Percentiles rank a stretch among this genome's conserved stretches.
Evolutionary conservation across 2,888 invertebrate species (phyloP).

Genomic region (Hylaea fasciaria): DNA sequence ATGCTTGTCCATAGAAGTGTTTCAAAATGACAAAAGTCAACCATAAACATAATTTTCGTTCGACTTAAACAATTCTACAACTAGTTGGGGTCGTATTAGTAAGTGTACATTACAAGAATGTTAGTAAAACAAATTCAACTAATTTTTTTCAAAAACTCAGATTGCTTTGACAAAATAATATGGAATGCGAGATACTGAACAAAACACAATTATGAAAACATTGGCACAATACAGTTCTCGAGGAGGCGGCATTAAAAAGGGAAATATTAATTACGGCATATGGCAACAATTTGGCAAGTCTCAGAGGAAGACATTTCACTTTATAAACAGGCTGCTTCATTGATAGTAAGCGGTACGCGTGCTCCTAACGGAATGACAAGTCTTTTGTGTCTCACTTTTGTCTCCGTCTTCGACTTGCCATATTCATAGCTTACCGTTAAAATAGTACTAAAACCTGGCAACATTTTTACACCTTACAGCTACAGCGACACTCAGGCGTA

Average conservation of each 20-base stretch:
- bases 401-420: conserved; percentile 25
- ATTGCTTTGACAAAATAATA: conserved; percentile 30
- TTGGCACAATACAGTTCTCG: conserved; percentile 68
- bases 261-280: conserved; percentile 18
- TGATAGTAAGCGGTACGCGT: too few species aligned
- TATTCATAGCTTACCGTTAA: conserved; percentile 15
- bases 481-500: conserved; percentile 60
- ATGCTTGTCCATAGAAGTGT: too few species aligned
- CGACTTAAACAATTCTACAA: neutral
- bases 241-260: conserved; percentile 57
- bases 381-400: too few species aligned
- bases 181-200: conserved; percentile 60
- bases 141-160: conserved; percentile 7
- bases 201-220: conserved; percentile 55
- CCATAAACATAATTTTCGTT: neutral
- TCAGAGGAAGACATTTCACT: conserved; percentile 2
- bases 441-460: conserved; percentile 59
- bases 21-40: too few species aligned
- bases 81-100: conserved; percentile 6
- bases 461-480: conserved; percentile 65
- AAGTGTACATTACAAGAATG: conserved; percentile 11
- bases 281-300: conserved; percentile 21
- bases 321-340: neutral
- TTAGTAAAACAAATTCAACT: conserved; percentile 1
- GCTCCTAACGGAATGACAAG: neutral